Conservation (phyloP, 2,113 vertebrate species). For the Trochalopteron elliotii region DNA sequence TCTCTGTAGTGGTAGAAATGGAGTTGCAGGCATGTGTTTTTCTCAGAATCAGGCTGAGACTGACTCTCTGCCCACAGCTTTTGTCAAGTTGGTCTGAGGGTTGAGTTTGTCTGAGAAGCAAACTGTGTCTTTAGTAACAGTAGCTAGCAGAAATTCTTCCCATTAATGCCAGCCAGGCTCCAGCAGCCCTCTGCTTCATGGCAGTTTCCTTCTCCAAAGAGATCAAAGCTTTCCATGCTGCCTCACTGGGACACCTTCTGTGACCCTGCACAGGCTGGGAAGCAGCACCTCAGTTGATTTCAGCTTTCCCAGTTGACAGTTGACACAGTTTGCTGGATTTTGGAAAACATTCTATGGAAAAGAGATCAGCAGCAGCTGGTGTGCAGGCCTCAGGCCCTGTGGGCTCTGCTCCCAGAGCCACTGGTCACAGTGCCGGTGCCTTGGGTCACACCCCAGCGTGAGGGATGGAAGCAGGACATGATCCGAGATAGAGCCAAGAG, state of each 20-base stretch:
- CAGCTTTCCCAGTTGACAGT: neutral
- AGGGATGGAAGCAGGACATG: neutral
- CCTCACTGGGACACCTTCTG: neutral
- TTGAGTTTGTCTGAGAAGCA: neutral
- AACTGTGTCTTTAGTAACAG: neutral
- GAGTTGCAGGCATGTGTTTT: neutral
- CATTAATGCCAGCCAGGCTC: neutral
- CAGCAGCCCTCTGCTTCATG: neutral
- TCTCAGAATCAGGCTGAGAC: neutral
- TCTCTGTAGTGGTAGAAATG: conserved; percentile 17
- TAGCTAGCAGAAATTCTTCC: neutral
- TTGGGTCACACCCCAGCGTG: accelerated
- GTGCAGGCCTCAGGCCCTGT: neutral
- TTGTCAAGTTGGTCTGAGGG: neutral
- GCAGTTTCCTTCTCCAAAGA: neutral
- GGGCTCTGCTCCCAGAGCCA: accelerated
- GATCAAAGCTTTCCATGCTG: neutral
- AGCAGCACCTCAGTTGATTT: neutral
- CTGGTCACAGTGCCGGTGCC: accelerated
- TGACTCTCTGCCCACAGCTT: neutral
- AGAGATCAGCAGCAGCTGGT: neutral
- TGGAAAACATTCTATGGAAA: neutral
- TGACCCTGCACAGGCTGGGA: neutral
- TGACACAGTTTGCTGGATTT: neutral
- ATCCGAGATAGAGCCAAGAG: accelerated